phyloP scores from a whole-genome alignment of 1,140 invertebrate species.

The Cepaea nemoralis region DNA sequence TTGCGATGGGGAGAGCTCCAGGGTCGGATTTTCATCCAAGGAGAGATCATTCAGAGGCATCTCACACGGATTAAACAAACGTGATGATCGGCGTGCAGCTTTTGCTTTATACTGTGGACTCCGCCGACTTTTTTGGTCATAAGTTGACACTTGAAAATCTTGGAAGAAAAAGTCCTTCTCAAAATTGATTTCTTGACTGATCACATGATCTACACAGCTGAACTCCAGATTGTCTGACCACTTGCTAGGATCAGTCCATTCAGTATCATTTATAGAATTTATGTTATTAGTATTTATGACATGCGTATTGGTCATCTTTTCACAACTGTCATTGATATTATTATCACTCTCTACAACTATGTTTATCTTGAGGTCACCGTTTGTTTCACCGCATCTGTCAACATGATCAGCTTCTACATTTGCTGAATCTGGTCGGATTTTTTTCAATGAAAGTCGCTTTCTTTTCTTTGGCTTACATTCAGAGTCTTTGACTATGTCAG shows the following conservation, averaged over 20 bases:
- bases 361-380: not conserved
- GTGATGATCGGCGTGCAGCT: not conserved
- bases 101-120: not conserved
- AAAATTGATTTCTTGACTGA: not conserved
- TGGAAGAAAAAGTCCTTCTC: not conserved
- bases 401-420: not conserved
- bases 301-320: no score
- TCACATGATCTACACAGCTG: not conserved
- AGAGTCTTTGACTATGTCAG: not conserved
- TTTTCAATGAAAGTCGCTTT: slow-evolving; percentile 11
- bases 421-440: not conserved
- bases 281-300: no score
- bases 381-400: not conserved
- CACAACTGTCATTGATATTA: no score
- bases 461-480: not conserved
- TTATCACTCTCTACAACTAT: not conserved
- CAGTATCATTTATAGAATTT: not conserved
- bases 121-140: not conserved
- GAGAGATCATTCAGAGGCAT: not conserved
- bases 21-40: not conserved
- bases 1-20: not conserved
- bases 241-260: not conserved
- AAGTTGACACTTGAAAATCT: not conserved
- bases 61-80: slow-evolving; percentile 1
- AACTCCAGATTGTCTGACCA: not conserved